These are phyloP conservation scores for Thunnus albacares DNA, from an alignment of 2,797 vertebrate species.

Conservation along the genomic window DNA sequence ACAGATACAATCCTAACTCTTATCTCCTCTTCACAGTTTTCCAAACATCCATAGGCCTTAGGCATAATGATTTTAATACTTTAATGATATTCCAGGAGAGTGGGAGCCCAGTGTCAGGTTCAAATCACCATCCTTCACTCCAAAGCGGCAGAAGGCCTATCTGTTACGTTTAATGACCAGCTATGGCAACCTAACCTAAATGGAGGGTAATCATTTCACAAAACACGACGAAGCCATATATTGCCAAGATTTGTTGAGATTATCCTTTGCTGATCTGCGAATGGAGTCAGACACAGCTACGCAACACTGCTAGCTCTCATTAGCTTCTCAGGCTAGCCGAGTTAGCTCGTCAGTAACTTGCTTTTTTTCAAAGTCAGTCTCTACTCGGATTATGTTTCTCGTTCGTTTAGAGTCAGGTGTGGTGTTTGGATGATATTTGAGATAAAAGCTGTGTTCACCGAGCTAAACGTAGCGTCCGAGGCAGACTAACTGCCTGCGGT, in stretches of 20 bases:
- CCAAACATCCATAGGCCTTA: background rate
- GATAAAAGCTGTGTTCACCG: fast-evolving
- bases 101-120: conserved; percentile 16
- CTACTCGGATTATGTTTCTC: fast-evolving
- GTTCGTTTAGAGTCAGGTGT: background rate
- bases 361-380: conserved; percentile 2
- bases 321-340: conserved; percentile 60
- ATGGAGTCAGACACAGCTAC: conserved; percentile 57
- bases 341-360: conserved; percentile 55
- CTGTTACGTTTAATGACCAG: background rate
- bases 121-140: conserved; percentile 31
- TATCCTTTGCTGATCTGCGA: background rate
- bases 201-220: fast-evolving
- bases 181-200: background rate
- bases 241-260: background rate
- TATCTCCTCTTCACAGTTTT: too few relatives aligned
- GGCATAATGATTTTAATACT: background rate
- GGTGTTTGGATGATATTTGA: background rate
- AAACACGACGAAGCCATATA: background rate
- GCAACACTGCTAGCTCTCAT: conserved; percentile 64
- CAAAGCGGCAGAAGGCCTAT: background rate
- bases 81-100: conserved; percentile 12
- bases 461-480: background rate
- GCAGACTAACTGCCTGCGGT: conserved; percentile 41
- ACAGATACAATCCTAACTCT: too few relatives aligned